Base-by-base conservation (phyloP, 2,797 vertebrate species). In the Thripadectes ignobilis region DNA sequence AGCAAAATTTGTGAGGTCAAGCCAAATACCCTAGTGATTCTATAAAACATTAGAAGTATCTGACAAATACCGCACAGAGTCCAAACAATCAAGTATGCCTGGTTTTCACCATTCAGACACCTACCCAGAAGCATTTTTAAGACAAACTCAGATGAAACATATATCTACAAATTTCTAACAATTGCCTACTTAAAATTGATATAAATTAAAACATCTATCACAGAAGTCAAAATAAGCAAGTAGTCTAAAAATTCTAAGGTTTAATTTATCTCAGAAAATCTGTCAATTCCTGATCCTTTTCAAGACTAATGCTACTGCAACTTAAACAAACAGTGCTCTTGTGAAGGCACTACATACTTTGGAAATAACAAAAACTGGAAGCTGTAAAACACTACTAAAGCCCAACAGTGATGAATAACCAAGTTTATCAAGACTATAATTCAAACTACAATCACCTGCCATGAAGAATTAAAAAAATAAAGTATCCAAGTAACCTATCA, bases 1-100 rank as follows among this genome's bases (percentile, higher is more conserved):
- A 66, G 49, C 1, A 67, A 94, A 95, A 91, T 75, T 79, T 83
- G 29, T 89, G 54, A 88, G 54, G 91, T 78, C 72, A 93, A 75
- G 79, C 58, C 75, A 78, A 93, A 89, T 18, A 68, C 49, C 49
- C 49, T 83, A 59, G 26, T 48, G 39, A 85, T 59, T 83, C 80
- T 59, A 82, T 29, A 85, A 61, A 94, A 78, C 27, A 73, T 0
- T 5, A 84, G 32, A 43, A 96, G 62, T 9, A 13, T 72, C 72
- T 79, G 55, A 94, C 32, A 92, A 89, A 80, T 32, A 43, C 10
- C 67, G 68, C 45, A 83, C 7, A 61, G 41, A 74, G 34, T 80
- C 62, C 32, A 66, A 69, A 49, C 13, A 86, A 84, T 9, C 16
- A 65, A 71, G 7, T 34, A 52, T 59, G 27, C 2, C 41, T 62